A percentile compares a stretch with the other conserved stretches of the same genome.
phyloP scores from a whole-genome alignment of 2,797 vertebrate species.

The Poecilia gillii region DNA sequence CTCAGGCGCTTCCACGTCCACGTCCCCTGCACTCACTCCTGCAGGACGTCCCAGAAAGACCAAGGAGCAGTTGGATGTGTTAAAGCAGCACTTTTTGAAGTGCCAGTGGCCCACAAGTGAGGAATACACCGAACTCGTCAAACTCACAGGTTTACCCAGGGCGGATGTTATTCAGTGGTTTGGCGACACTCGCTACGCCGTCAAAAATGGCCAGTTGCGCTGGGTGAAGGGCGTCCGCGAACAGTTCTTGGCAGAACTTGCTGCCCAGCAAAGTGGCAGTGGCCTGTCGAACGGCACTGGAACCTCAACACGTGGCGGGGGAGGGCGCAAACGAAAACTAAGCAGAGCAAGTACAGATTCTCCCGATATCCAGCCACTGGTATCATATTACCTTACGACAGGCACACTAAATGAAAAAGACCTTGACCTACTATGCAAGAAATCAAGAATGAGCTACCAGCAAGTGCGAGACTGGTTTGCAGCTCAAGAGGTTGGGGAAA shows the following conservation, averaged over 20 bases:
- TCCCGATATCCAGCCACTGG: conserved; percentile 79
- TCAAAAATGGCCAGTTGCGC: conserved; percentile 91
- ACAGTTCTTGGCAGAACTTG: conserved; percentile 81
- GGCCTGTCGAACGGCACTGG: conserved; percentile 58
- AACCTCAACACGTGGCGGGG: conserved; percentile 54
- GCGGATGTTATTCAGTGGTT: conserved; percentile 95
- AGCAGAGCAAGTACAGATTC: conserved; percentile 57
- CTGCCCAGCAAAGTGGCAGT: conserved; percentile 71
- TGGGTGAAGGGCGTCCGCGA: conserved; percentile 89
- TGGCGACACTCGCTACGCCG: conserved; percentile 91
- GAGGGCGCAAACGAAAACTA: conserved; percentile 77
- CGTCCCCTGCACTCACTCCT: conserved; percentile 76
- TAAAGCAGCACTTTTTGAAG: conserved; percentile 89
- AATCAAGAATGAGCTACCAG: conserved; percentile 87
- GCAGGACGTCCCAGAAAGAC: conserved; percentile 87
- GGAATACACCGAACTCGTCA: conserved; percentile 88
- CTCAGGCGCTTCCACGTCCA: conserved; percentile 67
- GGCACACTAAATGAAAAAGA: conserved; percentile 84
- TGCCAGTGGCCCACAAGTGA: conserved; percentile 91
- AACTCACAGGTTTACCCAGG: conserved; percentile 87
- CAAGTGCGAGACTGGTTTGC: conserved; percentile 90
- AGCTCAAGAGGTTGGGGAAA: conserved; percentile 75
- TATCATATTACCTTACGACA: conserved; percentile 80
- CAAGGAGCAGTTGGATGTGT: conserved; percentile 89
- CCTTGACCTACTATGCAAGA: conserved; percentile 84